Base-by-base conservation (phyloP, 2,888 invertebrate genomes). In the Drosophila flavopinicola region DNA sequence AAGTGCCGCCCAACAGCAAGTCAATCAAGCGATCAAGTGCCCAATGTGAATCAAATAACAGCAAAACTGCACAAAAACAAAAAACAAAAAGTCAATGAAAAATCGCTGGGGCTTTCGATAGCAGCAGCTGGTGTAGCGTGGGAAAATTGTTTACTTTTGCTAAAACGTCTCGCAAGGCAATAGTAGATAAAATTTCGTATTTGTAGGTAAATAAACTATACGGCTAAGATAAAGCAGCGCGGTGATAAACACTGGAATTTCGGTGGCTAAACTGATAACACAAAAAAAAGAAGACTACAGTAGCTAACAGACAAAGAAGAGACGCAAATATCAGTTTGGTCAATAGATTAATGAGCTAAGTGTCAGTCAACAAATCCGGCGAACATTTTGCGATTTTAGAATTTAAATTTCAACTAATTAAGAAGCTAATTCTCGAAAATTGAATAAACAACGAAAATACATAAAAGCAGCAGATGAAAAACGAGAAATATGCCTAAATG, bases 331-430 rank as follows among this genome's bases (percentile, higher is more conserved):
- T 20, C 1, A 3, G 9, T 27, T 17, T 9, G 13, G 32, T 24
- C 23, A 39, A 44, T 51, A 75, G 59, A 75, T 74, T 64, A 64
- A 71, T 74, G 71, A 58, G 39, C 32, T 32, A 38, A 59, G 49
- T 73, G 78, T 78, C 75, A 83, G 66, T 72, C 41, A 17, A 33
- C 52, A 63, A 73, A 70, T 61, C 56, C 52, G 9, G 42, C 56
- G 23, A 49, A 56, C 66, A 54, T 57, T 63, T 61, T 56, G 20
- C 38, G 54, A 48, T 74, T 59, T 54, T 17, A 41, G 52, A 56
- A 72, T 80, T 75, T 79, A 57, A 65, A 79, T 75, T 83, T 60
- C 15, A 65, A 78, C 82, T 80, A 80, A 80, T 80, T 80, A 82
- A 71, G 54, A 47, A 64, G 59, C 85, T 68, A 85, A 76, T 82